Conservation (phyloP, 2,888 invertebrate genomes). For the Tromatobia lineatoria region DNA sequence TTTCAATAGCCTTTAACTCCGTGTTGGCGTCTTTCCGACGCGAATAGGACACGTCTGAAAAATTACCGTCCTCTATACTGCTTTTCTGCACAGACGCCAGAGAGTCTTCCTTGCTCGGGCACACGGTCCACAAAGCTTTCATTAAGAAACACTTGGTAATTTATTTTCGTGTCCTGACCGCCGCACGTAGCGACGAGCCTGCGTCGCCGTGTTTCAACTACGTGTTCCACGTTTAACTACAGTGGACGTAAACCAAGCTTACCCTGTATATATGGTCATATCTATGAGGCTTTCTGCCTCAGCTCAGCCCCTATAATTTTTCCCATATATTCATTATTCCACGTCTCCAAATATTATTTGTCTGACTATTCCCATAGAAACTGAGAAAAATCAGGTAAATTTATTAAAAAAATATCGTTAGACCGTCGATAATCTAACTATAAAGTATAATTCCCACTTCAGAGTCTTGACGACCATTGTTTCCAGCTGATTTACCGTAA, state of each 20-base stretch:
- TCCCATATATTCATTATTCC: too few relatives aligned
- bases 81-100: conserved; percentile 3
- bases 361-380: too few relatives aligned
- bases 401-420: too few relatives aligned
- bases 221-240: conserved; percentile 59
- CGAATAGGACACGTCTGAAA: conserved; percentile 80
- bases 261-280: conserved; percentile 1
- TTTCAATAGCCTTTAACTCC: conserved; percentile 25
- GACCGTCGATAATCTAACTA: too few relatives aligned
- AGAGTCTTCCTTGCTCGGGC: conserved; percentile 19
- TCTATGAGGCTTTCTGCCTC: neutral
- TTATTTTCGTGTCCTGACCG: conserved; percentile 76
- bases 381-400: too few relatives aligned
- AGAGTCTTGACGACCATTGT: too few relatives aligned
- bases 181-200: conserved; percentile 47
- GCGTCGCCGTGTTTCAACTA: conserved; percentile 43
- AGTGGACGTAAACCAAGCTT: conserved; percentile 50
- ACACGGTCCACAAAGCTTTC: conserved; percentile 75
- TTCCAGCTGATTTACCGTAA: too few relatives aligned
- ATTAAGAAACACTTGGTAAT: conserved; percentile 80
- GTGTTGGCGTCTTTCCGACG: conserved; percentile 66
- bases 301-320: too few relatives aligned
- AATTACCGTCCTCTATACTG: conserved; percentile 70
- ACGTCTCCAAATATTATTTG: too few relatives aligned
- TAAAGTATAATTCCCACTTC: too few relatives aligned